phyloP scores from a whole-genome alignment of 2,888 invertebrate genomes.

The Seira musarum region DNA sequence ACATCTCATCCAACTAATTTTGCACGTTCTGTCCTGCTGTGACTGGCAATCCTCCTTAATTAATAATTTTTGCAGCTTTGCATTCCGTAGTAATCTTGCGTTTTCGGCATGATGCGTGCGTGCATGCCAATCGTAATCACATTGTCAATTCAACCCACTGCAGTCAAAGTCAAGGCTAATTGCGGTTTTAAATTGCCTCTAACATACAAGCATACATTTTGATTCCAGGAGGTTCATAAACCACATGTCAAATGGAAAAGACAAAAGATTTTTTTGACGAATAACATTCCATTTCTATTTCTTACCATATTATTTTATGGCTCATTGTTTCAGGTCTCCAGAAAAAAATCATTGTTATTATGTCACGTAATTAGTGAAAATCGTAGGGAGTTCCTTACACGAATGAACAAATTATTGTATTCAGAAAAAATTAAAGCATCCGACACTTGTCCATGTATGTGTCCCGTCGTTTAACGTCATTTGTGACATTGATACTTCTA shows the following conservation, averaged over 20 bases:
- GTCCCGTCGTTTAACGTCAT: too few relatives aligned
- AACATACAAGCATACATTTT: background rate
- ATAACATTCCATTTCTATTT: background rate
- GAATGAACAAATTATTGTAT: too few relatives aligned
- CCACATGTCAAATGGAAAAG: background rate
- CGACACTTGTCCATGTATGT: too few relatives aligned
- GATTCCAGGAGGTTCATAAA: background rate
- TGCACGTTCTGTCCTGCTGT: background rate
- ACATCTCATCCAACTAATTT: background rate
- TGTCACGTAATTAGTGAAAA: too few relatives aligned
- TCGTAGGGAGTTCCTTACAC: too few relatives aligned
- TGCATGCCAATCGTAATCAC: background rate
- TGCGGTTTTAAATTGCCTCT: background rate
- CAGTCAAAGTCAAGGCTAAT: conserved; percentile 4
- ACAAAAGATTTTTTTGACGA: background rate
- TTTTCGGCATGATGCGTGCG: background rate
- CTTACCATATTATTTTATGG: conserved; percentile 3
- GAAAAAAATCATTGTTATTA: too few relatives aligned
- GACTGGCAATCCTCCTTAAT: background rate
- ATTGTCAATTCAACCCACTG: background rate
- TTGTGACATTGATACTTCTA: background rate
- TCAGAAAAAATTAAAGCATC: too few relatives aligned
- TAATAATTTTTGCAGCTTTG: background rate
- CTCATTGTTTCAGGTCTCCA: background rate
- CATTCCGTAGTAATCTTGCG: too few relatives aligned